Base-by-base conservation (phyloP, 2,113 vertebrate species). In the Sarotherodon lohbergeri region DNA sequence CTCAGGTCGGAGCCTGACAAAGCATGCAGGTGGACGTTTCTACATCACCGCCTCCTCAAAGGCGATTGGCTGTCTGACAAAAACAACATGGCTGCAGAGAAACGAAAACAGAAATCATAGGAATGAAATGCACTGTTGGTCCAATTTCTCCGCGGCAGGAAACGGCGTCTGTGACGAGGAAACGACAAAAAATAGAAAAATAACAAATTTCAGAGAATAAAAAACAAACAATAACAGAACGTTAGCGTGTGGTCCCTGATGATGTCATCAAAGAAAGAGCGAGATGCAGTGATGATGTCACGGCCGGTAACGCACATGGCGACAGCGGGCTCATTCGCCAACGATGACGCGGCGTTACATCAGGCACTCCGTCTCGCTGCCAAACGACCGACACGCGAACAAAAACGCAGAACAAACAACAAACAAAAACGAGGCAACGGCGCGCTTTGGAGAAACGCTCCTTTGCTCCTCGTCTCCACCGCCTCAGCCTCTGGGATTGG, bases 111-210 rank as follows among this genome's bases (percentile, higher is more conserved):
- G 66, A 73, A 76, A 29, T 11, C 9, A 11, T 7, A 17, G 24
- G 63, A 84, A 83, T 14, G 24, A 85, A 88, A 86, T 43, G 80
- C 97, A 96, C 96, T 94, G 93, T 98, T 98, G 97, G 97, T 97
- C 98, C 97, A 96, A 96, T 96, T 96, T 96, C 94, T 96, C 82
- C 16, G 95, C 95, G 96, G 96, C 96, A 98, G 97, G 97, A 98
- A 97, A 96, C 93, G 97, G 97, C 12, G 14, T 78, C 43, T 66
- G 61, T 39, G 34, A 66, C 61, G 3, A 78, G 43, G 41, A 73
- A 27, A 27, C n/a, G 5, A 73, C 22, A 93, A 97, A 95, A 95
- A 96, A 6, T 92, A 86, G 71, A 92, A 94, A 92, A 94, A 91
- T 54, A 84, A 85, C 79, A 81, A 34, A 88, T 29, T 78, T 48